Conservation (phyloP, 2,113 vertebrate species). For the Callocephalon fimbriatum region DNA sequence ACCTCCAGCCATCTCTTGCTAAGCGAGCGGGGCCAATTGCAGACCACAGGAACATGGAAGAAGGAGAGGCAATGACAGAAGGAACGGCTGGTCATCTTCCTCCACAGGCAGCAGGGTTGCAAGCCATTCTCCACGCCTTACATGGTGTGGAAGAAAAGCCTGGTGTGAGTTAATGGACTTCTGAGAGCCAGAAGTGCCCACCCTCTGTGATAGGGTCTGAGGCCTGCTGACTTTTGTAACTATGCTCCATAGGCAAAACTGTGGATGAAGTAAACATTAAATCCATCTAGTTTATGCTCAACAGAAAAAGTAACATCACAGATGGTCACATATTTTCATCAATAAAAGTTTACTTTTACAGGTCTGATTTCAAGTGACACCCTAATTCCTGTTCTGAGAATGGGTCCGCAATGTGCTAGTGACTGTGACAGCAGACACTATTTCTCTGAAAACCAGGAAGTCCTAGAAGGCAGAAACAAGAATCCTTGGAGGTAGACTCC, state of each 20-base stretch:
- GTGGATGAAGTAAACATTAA: background rate
- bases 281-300: background rate
- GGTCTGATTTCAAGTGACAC: background rate
- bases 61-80: constrained; percentile 38
- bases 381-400: background rate
- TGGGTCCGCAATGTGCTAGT: background rate
- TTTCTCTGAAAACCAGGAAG: background rate
- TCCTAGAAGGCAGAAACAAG: background rate
- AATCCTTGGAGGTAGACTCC: background rate
- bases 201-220: background rate
- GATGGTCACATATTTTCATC: background rate
- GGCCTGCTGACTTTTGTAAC: background rate
- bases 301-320: background rate
- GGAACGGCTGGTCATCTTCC: background rate
- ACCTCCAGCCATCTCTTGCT: constrained; percentile 14
- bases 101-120: constrained; percentile 28
- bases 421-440: background rate
- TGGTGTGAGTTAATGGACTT: constrained; percentile 41
- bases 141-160: background rate
- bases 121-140: background rate
- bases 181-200: background rate
- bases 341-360: background rate
- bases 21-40: background rate
- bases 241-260: background rate
- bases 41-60: background rate